Percentiles rank a stretch among this genome's conserved stretches.
Evolutionary conservation across 2,113 vertebrate species (phyloP).

Genomic region (Phasianus colchicus): DNA sequence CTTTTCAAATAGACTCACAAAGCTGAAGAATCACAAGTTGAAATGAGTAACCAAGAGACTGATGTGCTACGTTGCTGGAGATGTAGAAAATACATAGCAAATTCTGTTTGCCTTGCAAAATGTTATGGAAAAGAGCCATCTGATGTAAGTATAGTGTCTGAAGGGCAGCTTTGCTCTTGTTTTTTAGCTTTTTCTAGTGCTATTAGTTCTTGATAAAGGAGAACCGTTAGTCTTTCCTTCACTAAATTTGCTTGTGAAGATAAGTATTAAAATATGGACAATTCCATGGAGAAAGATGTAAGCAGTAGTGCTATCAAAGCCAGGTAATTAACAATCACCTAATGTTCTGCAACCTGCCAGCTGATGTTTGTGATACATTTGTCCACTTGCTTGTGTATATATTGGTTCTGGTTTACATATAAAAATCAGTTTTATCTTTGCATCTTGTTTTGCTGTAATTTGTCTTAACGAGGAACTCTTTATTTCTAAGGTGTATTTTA

Average conservation of each 20-base stretch:
- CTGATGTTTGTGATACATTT: not conserved
- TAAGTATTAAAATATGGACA: not conserved
- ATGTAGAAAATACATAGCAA: constrained; percentile 75
- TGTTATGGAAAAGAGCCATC: constrained; percentile 1
- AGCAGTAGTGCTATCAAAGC: not conserved
- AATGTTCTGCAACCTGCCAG: not conserved
- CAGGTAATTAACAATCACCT: not conserved
- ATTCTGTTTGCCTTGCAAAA: constrained; percentile 68
- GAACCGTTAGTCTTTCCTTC: not conserved
- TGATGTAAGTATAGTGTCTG: constrained; percentile 52
- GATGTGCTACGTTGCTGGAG: constrained; percentile 73
- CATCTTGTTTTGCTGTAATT: not conserved
- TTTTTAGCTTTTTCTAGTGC: not conserved
- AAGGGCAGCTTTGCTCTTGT: no score
- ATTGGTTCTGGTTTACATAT: not conserved
- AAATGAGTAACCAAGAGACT: constrained; percentile 39
- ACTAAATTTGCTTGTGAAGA: not conserved
- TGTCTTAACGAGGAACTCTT: not conserved
- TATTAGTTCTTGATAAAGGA: not conserved
- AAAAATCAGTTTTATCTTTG: not conserved
- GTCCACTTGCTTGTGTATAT: not conserved
- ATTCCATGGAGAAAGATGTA: not conserved
- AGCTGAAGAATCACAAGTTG: constrained; percentile 25
- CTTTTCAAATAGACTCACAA: constrained; percentile 50
- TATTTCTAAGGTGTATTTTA: not conserved